These are phyloP conservation scores for Phylloscopus trochiloides DNA, from an alignment of 2,113 vertebrate genomes.

Conservation along the genomic window DNA sequence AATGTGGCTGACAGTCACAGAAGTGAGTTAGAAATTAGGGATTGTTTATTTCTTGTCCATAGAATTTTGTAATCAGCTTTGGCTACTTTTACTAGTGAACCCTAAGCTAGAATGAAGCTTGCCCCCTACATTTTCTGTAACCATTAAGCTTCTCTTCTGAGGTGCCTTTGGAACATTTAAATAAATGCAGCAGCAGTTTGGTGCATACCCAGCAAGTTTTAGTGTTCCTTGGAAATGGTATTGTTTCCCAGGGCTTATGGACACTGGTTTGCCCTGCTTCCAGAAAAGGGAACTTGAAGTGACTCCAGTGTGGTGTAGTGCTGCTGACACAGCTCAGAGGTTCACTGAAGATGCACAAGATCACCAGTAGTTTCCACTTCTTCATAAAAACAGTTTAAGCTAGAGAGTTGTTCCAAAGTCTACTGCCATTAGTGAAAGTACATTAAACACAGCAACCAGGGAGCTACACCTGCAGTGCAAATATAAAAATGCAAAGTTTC, in stretches of 20 bases:
- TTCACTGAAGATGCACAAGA: neutral
- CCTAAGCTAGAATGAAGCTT: neutral
- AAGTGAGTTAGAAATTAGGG: neutral
- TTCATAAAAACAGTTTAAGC: neutral
- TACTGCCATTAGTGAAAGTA: neutral
- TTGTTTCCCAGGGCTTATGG: neutral
- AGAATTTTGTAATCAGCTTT: neutral
- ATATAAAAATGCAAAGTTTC: neutral
- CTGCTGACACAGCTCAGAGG: neutral
- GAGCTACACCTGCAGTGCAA: neutral
- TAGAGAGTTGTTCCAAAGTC: neutral
- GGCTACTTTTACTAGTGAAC: neutral
- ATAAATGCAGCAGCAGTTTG: neutral
- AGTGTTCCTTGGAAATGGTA: neutral
- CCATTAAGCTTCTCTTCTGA: neutral
- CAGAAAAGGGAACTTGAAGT: neutral
- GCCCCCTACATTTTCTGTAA: neutral
- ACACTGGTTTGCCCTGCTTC: neutral
- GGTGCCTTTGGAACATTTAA: neutral
- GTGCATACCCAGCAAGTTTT: neutral
- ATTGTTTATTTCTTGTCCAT: neutral
- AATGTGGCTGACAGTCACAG: neutral
- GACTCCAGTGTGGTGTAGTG: neutral
- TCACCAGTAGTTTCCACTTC: neutral
- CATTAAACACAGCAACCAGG: neutral